These are phyloP conservation scores for Tachycineta bicolor DNA, from an alignment of 2,113 vertebrate species.

Conservation along the genomic window DNA sequence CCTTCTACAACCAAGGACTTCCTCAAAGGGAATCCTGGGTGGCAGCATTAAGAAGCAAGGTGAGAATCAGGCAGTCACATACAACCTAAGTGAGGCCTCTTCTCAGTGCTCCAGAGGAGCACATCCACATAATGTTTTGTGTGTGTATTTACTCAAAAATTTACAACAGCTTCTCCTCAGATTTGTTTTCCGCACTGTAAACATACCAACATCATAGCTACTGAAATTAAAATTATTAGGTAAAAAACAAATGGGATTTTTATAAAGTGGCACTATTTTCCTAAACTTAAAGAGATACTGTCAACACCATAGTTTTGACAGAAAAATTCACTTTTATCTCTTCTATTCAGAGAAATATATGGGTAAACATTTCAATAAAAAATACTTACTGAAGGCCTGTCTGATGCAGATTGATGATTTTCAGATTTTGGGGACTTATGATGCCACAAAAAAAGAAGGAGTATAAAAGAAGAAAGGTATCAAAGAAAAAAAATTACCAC, in stretches of 20 bases:
- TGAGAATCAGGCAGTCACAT: not conserved
- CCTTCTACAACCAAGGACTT: not conserved
- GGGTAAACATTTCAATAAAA: not conserved
- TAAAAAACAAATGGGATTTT: constrained; percentile 19
- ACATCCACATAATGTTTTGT: constrained; percentile 29
- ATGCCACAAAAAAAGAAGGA: not conserved
- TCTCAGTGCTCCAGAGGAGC: not conserved
- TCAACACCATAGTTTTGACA: not conserved
- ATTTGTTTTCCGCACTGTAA: constrained; percentile 51
- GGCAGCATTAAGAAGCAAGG: not conserved
- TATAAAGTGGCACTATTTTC: not conserved
- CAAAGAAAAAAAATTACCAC: not conserved
- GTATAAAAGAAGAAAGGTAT: not conserved
- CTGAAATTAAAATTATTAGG: constrained; percentile 59
- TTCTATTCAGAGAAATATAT: not conserved
- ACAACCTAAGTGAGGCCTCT: not conserved
- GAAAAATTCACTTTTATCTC: not conserved
- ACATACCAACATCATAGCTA: constrained; percentile 29
- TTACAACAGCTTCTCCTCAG: constrained; percentile 39
- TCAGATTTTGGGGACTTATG: not conserved
- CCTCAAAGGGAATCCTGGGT: not conserved
- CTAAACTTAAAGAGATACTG: constrained; percentile 6
- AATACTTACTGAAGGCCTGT: not conserved
- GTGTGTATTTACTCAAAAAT: constrained; percentile 37
- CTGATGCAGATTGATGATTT: not conserved